Base-by-base conservation (phyloP, 2,888 invertebrate genomes). In the Pristionchus mayeri region DNA sequence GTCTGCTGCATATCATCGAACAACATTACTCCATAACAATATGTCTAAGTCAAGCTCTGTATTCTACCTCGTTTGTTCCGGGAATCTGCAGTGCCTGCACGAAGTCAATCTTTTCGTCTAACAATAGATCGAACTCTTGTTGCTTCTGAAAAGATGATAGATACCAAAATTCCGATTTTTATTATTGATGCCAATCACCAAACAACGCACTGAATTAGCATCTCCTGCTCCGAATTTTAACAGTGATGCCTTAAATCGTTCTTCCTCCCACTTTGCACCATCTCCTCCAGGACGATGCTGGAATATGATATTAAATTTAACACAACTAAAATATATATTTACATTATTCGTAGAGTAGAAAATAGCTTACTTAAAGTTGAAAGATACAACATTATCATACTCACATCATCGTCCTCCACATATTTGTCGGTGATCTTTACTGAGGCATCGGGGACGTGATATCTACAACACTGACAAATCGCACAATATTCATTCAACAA, bases 91-190 rank as follows among this genome's bases (percentile, higher is more conserved):
- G 89, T 0, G 94, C 93, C 90, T 98, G 97, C 87, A 99, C 96
- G 93, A 99, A 99, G 93, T 98, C 97, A 91, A 99, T 98, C 93
- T 98, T 97, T 93, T 98, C 98, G 76, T 93, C 93, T 93, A 98
- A 98, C 88, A 99, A 94, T 48, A 98, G 94, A 87, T 98, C 98
- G 94, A 98, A 98, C 89, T 98, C 96, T 86, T 94, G 94, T 92
- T 93, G 90, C 86, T 93, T 90, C 89, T 90, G 85, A 86, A 86
- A 85, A n/a, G 27, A 40, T 3, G 13, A 75, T 52, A 79, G n/a
- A n/a, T n/a, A n/a, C n/a, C 87, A 50, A 27, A 7, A 76, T 34
- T 27, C 13, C 30, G 16, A 30, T 3, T n/a, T 27, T 27, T 18
- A 63, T 63, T 6, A 63, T n/a, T 27, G 4, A 63, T 63, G 3